These are phyloP conservation scores for Lepidurus packardi DNA, from an alignment of 1,140 invertebrate species.

Conservation along the genomic window DNA sequence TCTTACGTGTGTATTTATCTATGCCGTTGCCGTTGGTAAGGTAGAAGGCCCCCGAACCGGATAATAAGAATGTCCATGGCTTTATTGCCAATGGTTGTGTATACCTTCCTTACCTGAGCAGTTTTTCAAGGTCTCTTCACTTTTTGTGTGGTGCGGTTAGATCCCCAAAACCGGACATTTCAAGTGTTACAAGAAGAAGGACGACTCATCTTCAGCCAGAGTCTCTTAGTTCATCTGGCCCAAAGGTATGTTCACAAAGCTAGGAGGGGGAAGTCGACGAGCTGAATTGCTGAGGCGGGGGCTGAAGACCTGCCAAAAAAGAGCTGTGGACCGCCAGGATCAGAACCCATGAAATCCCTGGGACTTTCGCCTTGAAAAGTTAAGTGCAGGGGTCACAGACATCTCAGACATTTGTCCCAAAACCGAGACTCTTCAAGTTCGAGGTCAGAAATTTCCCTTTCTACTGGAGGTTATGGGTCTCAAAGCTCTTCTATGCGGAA, in stretches of 20 bases:
- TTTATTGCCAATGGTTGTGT: constrained; percentile 4
- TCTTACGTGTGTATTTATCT: neutral
- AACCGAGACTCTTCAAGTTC: neutral
- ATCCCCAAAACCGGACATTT: neutral
- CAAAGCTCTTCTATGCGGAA: neutral
- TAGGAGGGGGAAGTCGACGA: neutral
- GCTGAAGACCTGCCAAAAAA: neutral
- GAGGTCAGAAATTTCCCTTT: constrained; percentile 13
- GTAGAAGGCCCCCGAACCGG: neutral
- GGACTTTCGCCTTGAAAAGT: neutral
- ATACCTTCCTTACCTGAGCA: neutral
- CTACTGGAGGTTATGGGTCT: neutral
- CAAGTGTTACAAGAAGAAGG: neutral
- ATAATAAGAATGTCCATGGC: constrained; percentile 13
- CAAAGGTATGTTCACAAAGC: neutral
- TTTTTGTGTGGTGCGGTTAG: neutral
- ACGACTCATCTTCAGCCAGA: constrained; percentile 12
- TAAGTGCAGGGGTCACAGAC: neutral
- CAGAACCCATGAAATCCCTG: neutral
- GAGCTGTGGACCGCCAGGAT: neutral
- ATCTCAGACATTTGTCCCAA: neutral
- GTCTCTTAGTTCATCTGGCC: neutral
- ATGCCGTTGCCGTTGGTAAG: neutral
- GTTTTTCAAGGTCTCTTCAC: neutral
- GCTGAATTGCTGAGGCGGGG: neutral